Evolutionary conservation across 2,888 invertebrate genomes (phyloP).

Genomic region (Ochropleura leucogaster): DNA sequence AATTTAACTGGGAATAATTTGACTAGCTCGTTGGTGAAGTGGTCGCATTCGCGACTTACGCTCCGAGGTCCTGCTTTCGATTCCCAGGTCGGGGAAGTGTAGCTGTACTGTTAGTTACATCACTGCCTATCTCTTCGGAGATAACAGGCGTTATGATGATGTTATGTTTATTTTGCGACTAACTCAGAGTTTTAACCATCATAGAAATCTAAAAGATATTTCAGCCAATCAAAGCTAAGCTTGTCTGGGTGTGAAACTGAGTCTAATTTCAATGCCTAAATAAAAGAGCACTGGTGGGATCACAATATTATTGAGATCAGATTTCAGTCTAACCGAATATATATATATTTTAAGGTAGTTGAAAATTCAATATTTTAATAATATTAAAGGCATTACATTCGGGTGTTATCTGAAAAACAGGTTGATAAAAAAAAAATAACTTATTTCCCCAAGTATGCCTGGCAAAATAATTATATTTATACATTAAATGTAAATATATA

Average conservation of each 20-base stretch:
- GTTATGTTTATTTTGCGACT: neutral
- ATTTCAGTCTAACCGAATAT: too few species aligned
- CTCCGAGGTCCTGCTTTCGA: too few species aligned
- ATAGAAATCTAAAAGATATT: neutral
- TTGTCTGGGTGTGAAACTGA: neutral
- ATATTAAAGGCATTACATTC: neutral
- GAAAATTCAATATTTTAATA: neutral
- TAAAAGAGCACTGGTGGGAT: neutral
- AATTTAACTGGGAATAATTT: neutral
- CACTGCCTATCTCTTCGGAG: too few species aligned
- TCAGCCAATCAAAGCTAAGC: neutral
- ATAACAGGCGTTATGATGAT: too few species aligned
- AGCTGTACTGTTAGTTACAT: too few species aligned
- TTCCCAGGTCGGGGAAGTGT: too few species aligned
- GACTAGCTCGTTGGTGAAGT: neutral
- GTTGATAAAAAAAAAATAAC: neutral
- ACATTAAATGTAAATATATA: conserved; percentile 45
- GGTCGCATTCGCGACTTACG: too few species aligned
- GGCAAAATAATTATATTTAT: conserved; percentile 26
- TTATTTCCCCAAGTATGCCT: conserved; percentile 30
- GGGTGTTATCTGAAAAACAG: neutral
- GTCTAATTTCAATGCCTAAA: neutral
- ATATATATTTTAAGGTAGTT: neutral
- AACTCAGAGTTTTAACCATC: neutral
- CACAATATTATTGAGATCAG: neutral